Evolutionary conservation across 2,113 vertebrate species (phyloP), one percentile per base, ranked within the genome.

Genomic region (Mus spicilegus): DNA sequence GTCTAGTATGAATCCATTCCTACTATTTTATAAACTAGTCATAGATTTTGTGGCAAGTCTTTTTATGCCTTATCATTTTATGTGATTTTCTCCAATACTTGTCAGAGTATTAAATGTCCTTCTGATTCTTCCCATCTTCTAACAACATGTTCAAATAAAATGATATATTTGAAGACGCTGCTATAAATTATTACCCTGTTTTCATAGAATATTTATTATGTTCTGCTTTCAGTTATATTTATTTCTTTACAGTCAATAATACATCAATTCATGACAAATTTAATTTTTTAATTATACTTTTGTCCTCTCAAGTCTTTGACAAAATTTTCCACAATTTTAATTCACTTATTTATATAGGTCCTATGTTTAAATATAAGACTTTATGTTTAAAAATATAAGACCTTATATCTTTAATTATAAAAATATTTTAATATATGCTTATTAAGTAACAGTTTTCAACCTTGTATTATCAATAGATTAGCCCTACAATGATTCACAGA

Each of bases 371-470:
- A 72, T 9, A 72, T 46, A 46, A 9, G 54, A 14, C 3, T 49
- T 49, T 49, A 49, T 49, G 49, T 49, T 49, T 49, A 49, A 49
- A 49, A 49, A 49, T 49, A 49, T 49, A 7, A 49, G 5, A 49
- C 49, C 7, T 49, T 49, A 49, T 26, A n/a, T 54, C 2, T 16
- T 88, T 86, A n/a, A 67, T 67, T 9, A 72, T 46, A 46, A 9
- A 46, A 14, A 26, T 46, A 95, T 54, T 84, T 84, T 91, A 58
- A 92, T 56, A 77, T 89, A 69, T 76, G 0, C 39, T 49, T 95
- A 78, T 88, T 86, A 92, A 72, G 8, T n/a, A 91, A 42, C 75
- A 93, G 30, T 91, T 90, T 93, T n/a, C 16, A 90, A 72, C 1
- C 10, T 91, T 42, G 72, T 5, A 36, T 58, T 92, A 24, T 80